Evolutionary conservation across 1,140 invertebrate genomes (phyloP).

Genomic region (Cryptotermes secundus): DNA sequence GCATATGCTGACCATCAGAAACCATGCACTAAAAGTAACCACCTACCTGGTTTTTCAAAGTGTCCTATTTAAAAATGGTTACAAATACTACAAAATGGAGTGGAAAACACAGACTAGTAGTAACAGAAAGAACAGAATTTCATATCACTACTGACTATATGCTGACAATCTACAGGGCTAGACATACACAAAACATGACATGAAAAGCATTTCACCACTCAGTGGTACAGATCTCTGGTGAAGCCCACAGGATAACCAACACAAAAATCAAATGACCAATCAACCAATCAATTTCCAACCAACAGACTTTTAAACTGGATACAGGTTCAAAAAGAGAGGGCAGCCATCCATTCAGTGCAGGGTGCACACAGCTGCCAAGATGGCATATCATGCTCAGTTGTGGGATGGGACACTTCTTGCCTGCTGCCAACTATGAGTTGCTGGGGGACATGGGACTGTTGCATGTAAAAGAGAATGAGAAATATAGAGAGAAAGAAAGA

Average conservation of each 20-base stretch:
- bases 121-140: not conserved
- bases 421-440: too few relatives aligned
- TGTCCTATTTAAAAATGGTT: slow-evolving; percentile 2
- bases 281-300: not conserved
- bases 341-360: not conserved
- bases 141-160: slow-evolving; percentile 14
- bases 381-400: not conserved
- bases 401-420: not conserved
- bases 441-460: not conserved
- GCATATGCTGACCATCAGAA: not conserved
- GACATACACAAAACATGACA: slow-evolving; percentile 29
- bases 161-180: slow-evolving; percentile 17
- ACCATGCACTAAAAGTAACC: slow-evolving; percentile 14
- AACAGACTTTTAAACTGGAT: not conserved
- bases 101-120: slow-evolving; percentile 12
- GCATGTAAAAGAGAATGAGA: slow-evolving; percentile 35
- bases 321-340: not conserved
- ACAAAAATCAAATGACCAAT: not conserved
- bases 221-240: slow-evolving; percentile 35
- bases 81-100: slow-evolving; percentile 24
- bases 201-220: slow-evolving; percentile 35
- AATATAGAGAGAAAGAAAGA: slow-evolving; percentile 42
- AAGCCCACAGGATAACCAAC: slow-evolving; percentile 37
- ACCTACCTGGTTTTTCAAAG: slow-evolving; percentile 26
- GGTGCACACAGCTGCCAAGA: not conserved